Evolutionary conservation across 2,113 vertebrate species (phyloP).

Genomic region (Rhinichthys klamathensis): DNA sequence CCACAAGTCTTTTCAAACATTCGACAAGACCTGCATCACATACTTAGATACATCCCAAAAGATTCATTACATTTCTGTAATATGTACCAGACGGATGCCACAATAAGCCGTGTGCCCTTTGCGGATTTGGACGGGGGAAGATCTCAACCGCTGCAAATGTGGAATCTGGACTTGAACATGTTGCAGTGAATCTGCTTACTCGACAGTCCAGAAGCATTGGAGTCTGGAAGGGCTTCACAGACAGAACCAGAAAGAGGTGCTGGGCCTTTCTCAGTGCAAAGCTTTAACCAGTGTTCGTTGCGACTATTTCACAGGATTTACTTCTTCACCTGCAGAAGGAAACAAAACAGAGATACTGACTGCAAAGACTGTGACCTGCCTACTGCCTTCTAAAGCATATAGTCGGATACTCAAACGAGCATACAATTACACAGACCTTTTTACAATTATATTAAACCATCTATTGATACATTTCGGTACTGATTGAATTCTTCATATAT

Average conservation of each 20-base stretch:
- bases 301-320: constrained; percentile 36
- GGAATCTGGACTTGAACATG: neutral
- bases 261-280: constrained; percentile 42
- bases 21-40: constrained; percentile 52
- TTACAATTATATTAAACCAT: too few species aligned
- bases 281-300: constrained; percentile 45
- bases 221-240: constrained; percentile 9
- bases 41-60: constrained; percentile 44
- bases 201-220: constrained; percentile 33
- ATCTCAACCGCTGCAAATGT: neutral
- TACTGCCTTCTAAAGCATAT: neutral
- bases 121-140: neutral
- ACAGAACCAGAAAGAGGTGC: constrained; percentile 8
- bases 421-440: too few species aligned
- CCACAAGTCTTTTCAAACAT: constrained; percentile 62
- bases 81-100: constrained; percentile 30
- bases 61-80: constrained; percentile 27
- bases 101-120: neutral
- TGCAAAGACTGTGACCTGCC: neutral
- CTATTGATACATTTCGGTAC: too few species aligned
- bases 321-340: constrained; percentile 17
- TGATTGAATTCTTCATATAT: too few species aligned
- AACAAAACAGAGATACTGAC: neutral
- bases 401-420: too few species aligned
- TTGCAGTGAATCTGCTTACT: neutral